A percentile compares a stretch with the other conserved stretches of the same genome.
Evolutionary conservation across 2,888 invertebrate genomes (phyloP).

Genomic region (Tetheella fluctuosa): DNA sequence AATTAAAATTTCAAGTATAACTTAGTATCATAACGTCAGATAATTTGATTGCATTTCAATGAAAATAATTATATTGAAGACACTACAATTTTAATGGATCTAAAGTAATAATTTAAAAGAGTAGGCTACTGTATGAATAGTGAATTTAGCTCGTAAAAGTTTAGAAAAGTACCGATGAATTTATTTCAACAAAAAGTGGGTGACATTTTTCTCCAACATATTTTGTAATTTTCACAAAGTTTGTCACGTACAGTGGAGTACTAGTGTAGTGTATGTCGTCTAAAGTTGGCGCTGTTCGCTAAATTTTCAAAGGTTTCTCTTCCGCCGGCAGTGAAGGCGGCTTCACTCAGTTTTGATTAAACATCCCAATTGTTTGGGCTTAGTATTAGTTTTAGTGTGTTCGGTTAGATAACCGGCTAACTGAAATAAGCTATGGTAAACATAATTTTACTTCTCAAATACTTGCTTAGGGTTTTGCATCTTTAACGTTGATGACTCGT

Average conservation of each 20-base stretch:
- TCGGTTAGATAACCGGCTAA: constrained; percentile 24
- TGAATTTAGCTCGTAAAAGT: no score
- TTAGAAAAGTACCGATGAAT: no score
- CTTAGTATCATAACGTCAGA: no score
- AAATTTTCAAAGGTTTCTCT: constrained; percentile 25
- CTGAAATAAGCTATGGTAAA: constrained; percentile 34
- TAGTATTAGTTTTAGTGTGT: constrained; percentile 33
- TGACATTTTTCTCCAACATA: background rate
- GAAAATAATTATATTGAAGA: no score
- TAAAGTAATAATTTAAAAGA: no score
- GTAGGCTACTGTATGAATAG: no score
- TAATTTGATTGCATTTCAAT: no score
- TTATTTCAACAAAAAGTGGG: no score
- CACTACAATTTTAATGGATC: no score
- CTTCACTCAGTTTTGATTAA: constrained; percentile 31
- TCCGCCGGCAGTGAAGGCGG: constrained; percentile 19
- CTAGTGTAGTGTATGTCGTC: background rate
- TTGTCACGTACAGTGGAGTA: background rate
- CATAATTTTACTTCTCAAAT: constrained; percentile 48
- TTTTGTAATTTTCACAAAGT: background rate
- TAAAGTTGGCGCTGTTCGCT: constrained; percentile 4
- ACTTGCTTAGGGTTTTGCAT: constrained; percentile 34
- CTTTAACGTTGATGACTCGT: constrained; percentile 12
- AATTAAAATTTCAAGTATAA: no score
- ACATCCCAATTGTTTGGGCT: constrained; percentile 25